A percentile compares a stretch with the other conserved stretches of the same genome.
These are phyloP conservation scores for Rachycentron canadum DNA, from an alignment of 2,797 vertebrate genomes.

Conservation along the genomic window DNA sequence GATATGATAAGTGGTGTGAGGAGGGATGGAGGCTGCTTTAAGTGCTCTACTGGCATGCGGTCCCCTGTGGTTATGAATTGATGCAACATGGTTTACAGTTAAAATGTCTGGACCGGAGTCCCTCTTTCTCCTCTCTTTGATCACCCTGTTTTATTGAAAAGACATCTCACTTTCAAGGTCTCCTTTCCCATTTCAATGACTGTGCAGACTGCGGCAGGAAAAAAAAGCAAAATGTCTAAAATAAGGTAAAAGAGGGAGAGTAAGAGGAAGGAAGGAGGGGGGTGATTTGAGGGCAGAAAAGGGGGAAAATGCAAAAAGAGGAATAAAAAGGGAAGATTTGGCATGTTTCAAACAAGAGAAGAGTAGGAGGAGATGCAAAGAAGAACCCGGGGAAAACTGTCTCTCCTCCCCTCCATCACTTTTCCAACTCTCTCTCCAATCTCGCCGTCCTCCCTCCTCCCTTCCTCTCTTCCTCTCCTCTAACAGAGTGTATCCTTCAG, in stretches of 20 bases:
- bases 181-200: slow-evolving; percentile 43
- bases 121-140: slow-evolving; percentile 53
- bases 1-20: slow-evolving; percentile 14
- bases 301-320: slow-evolving; percentile 23
- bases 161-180: slow-evolving; percentile 59
- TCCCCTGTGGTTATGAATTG: slow-evolving; percentile 66
- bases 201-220: slow-evolving; percentile 48
- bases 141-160: slow-evolving; percentile 63
- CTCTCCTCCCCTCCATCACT: slow-evolving; percentile 46
- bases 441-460: slow-evolving; percentile 22
- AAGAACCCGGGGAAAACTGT: slow-evolving; percentile 45
- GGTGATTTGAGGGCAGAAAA: slow-evolving; percentile 36
- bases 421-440: slow-evolving; percentile 60
- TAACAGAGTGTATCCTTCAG: slow-evolving; percentile 78
- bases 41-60: slow-evolving; percentile 66
- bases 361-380: slow-evolving; percentile 42
- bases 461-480: slow-evolving; percentile 50
- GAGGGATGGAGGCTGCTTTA: slow-evolving; percentile 41
- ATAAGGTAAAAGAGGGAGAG: slow-evolving; percentile 10
- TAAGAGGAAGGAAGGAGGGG: slow-evolving; percentile 27
- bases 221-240: slow-evolving; percentile 42
- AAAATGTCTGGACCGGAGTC: slow-evolving; percentile 50
- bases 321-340: slow-evolving; percentile 34
- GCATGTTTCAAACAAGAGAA: slow-evolving; percentile 46
- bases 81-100: slow-evolving; percentile 64